Base-by-base conservation (phyloP, 2,113 vertebrate species). In the Platichthys flesus region DNA sequence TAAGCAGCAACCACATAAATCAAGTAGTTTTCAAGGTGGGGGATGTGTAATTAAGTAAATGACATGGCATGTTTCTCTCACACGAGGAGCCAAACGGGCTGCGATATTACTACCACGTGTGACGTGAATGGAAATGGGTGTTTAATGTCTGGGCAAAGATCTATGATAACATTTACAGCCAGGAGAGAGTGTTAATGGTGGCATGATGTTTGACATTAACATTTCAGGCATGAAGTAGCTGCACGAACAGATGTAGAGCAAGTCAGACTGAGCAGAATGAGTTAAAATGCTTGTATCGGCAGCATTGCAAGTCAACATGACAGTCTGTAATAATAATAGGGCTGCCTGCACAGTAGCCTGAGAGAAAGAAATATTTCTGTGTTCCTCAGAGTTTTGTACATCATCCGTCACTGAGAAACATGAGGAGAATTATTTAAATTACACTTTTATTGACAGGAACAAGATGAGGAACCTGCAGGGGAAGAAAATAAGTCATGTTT, bases 1-100 rank as follows among this genome's bases (percentile, higher is more conserved):
- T 42, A 61, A 61, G 70, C 10, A 47, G 59, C 74, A 74, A 71
- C 61, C 23, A 75, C 78, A 88, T 88, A 83, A 84, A 87, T 89
- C 81, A 89, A 65, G 74, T 71, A 4, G 64, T 83, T 89, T 82
- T 74, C 28, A 65, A 84, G 45, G 77, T 84, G 16, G 65, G 76
- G 65, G 66, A 71, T 13, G 28, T 75, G 65, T 73, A 78, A 88
- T 91, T 83, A 89, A 78, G 61, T 80, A 75, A 91, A 90, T 90
- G 82, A 81, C 82, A 74, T 60, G 42, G 73, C 84, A 73, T 85
- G 60, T 83, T 85, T 85, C 57, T 64, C 31, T 47, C 64, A 80
- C 52, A 57, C 12, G 9, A 60, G 74, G 62, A 20, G 61, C 58
- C 60, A 71, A 72, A 79, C 59, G 2, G 57, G 45, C 45, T 65